Evolutionary conservation across 2,888 invertebrate genomes (phyloP).

Genomic region (Lucinisca nassula): DNA sequence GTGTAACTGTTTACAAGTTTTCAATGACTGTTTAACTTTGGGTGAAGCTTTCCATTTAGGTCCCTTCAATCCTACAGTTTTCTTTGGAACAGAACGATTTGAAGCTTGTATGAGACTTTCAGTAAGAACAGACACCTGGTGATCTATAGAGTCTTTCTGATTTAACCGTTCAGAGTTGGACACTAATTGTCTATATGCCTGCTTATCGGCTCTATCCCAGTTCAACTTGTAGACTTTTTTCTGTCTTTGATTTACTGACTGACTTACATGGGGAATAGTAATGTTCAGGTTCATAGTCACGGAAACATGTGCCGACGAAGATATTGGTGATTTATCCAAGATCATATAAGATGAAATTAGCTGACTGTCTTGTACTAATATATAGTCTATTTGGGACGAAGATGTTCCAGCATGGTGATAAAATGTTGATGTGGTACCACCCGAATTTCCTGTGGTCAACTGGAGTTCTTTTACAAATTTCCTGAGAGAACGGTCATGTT

Average conservation of each 20-base stretch:
- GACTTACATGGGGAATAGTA: not conserved
- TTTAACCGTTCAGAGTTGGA: no score
- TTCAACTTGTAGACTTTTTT: not conserved
- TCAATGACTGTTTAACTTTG: not conserved
- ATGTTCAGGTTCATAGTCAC: not conserved
- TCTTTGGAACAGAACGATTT: not conserved
- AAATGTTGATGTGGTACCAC: not conserved
- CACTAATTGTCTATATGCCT: not conserved
- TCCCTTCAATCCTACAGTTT: not conserved
- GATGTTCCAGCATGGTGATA: not conserved
- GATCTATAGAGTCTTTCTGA: not conserved
- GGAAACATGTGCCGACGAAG: not conserved
- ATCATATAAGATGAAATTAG: not conserved
- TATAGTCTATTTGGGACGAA: slow-evolving; percentile 2
- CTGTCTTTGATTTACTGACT: not conserved
- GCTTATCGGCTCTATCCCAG: not conserved
- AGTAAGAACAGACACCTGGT: not conserved
- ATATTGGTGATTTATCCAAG: not conserved
- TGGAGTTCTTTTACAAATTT: not conserved
- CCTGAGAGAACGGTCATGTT: not conserved
- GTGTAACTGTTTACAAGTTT: not conserved
- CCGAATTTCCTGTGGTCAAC: not conserved
- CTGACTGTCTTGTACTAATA: not conserved
- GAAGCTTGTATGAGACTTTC: not conserved
- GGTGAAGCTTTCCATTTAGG: not conserved